phyloP scores from a whole-genome alignment of 1,140 invertebrate genomes.

The Venustaconcha ellipsiformis region DNA sequence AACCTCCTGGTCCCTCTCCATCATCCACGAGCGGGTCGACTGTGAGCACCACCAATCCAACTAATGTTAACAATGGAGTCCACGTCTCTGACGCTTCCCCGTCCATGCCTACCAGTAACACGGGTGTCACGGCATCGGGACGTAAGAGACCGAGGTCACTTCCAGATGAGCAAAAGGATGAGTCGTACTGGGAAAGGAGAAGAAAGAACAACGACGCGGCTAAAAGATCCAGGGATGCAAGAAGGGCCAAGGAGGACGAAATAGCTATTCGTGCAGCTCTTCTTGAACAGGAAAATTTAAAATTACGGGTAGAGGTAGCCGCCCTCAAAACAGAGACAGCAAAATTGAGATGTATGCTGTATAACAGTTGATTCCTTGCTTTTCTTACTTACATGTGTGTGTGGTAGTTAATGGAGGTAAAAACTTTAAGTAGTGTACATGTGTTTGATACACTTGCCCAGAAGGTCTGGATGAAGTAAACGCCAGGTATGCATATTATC shows the following conservation, averaged over 20 bases:
- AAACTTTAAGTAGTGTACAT: too few species aligned
- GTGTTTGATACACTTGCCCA: too few species aligned
- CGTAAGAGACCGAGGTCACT: constrained; percentile 51
- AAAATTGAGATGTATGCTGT: constrained; percentile 73
- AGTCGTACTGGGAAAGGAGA: constrained; percentile 68
- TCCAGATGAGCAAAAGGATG: constrained; percentile 62
- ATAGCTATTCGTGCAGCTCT: constrained; percentile 65
- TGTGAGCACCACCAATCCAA: not conserved
- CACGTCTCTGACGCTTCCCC: not conserved
- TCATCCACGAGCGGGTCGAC: not conserved
- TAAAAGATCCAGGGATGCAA: constrained; percentile 66
- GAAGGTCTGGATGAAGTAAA: too few species aligned
- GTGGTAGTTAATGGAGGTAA: too few species aligned
- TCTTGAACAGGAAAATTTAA: constrained; percentile 69
- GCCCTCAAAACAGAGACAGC: constrained; percentile 66
- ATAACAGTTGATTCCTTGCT: constrained; percentile 54
- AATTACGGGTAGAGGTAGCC: constrained; percentile 64
- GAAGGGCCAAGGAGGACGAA: constrained; percentile 68
- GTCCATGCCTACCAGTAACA: constrained; percentile 10
- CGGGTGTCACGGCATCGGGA: constrained; percentile 16
- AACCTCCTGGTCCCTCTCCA: not conserved
- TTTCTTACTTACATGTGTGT: too few species aligned
- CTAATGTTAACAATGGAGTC: not conserved
- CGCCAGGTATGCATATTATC: too few species aligned
- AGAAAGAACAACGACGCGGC: constrained; percentile 71